Evolutionary conservation across 2,797 vertebrate genomes (phyloP), one percentile per base, ranked within the genome.

Genomic region (Falco biarmicus): DNA sequence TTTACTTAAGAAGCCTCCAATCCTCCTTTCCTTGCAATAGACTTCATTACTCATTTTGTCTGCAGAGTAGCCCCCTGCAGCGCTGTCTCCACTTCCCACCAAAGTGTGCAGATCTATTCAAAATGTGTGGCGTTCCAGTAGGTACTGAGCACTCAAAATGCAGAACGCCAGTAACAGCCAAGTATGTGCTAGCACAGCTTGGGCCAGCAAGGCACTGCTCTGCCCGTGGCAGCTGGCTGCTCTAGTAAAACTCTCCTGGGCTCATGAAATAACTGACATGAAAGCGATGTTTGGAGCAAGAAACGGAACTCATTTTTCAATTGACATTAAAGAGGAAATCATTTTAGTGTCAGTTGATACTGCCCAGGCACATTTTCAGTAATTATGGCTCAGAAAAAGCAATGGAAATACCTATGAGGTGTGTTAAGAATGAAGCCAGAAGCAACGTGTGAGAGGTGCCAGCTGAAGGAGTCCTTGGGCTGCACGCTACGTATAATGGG

Each of bases 281-380:
- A 93, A 94, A 97, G 90, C 34, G 22, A 75, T 12, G 3, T 94
- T 94, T 95, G 83, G 85, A 91, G 65, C 73, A 76, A 91, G 85
- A 68, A 95, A 94, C 28, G 51, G 91, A 97, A 96, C 59, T 74
- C n/a, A 80, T 91, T 94, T 95, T 90, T 95, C 63, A 96, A 69
- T 50, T 87, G 87, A 53, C 80, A 77, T 94, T 94, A 94, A 89
- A 88, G 70, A 84, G 90, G 93, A 96, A 96, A 95, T 78, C 8
- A 60, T 96, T 97, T 94, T 60, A 82, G 93, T 80, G 95, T 94
- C 92, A 89, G 81, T 2, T 95, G 95, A 97, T 87, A 41, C 51
- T 90, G 51, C 34, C 84, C 96, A 96, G 96, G 85, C 89, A 90
- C 89, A 37, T 93, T 93, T 95, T 54, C 43, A 8, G 81, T 87